Evolutionary conservation across 2,888 invertebrate genomes (phyloP).

Genomic region (Amphipoea lucens): DNA sequence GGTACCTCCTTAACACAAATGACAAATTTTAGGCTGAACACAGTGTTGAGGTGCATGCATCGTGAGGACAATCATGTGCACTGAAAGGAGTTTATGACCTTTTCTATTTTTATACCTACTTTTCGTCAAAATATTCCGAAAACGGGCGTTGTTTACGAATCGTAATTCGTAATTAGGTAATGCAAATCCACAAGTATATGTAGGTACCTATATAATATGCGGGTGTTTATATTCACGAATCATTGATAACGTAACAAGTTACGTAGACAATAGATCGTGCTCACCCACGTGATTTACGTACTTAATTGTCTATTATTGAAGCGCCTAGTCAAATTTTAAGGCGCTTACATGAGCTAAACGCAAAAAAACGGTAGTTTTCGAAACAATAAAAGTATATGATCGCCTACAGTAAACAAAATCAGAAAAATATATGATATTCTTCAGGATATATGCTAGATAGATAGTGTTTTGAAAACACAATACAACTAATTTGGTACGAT

Average conservation of each 20-base stretch:
- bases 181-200: slow-evolving; percentile 9
- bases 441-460: too few relatives aligned
- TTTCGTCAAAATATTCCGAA: background rate
- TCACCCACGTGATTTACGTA: background rate
- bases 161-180: background rate
- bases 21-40: background rate
- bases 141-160: slow-evolving; percentile 12
- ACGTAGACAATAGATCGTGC: background rate
- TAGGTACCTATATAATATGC: too few relatives aligned
- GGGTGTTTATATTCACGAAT: slow-evolving; percentile 12
- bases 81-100: background rate
- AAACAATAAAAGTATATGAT: too few relatives aligned
- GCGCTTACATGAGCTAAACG: too few relatives aligned
- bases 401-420: too few relatives aligned
- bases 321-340: background rate
- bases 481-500: too few relatives aligned
- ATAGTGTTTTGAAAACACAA: too few relatives aligned
- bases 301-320: too few relatives aligned
- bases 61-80: background rate
- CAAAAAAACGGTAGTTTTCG: too few relatives aligned
- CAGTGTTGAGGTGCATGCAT: background rate
- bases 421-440: too few relatives aligned
- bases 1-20: background rate
- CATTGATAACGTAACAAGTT: background rate
- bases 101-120: background rate